Evolutionary conservation across 2,888 invertebrate genomes (phyloP).

Genomic region (Orchestes rusci): DNA sequence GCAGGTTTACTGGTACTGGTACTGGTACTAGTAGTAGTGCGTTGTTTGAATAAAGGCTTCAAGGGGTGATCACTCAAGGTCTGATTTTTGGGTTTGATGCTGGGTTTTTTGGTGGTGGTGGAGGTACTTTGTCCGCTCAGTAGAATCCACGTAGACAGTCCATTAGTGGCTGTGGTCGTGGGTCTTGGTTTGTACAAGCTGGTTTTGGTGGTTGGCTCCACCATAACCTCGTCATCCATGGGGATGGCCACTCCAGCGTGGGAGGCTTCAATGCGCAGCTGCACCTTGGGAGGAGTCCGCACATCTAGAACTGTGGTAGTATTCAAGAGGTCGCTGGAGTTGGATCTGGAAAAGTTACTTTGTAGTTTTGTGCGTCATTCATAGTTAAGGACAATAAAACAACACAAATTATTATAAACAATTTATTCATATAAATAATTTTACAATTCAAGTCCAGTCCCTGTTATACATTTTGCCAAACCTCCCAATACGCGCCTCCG

Average conservation of each 20-base stretch:
- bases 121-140: slow-evolving; percentile 49
- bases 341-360: slow-evolving; percentile 19
- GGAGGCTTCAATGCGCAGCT: slow-evolving; percentile 49
- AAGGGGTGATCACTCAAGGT: slow-evolving; percentile 27
- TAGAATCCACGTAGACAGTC: slow-evolving; percentile 71
- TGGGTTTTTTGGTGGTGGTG: slow-evolving; percentile 27
- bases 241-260: slow-evolving; percentile 54
- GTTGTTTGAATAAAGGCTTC: slow-evolving; percentile 37
- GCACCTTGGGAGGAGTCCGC: slow-evolving; percentile 57
- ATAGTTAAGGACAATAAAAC: background rate
- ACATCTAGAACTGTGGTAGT: slow-evolving; percentile 47
- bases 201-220: slow-evolving; percentile 38
- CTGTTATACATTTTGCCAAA: no score
- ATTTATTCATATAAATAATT: slow-evolving; percentile 37
- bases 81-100: slow-evolving; percentile 25
- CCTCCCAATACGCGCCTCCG: slow-evolving; percentile 11
- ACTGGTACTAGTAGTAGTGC: slow-evolving; percentile 36
- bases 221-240: slow-evolving; percentile 33
- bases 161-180: slow-evolving; percentile 52
- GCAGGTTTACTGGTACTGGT: slow-evolving; percentile 7
- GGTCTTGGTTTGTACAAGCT: slow-evolving; percentile 40
- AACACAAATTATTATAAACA: background rate
- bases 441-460: slow-evolving; percentile 15
- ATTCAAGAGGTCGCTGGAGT: no score
- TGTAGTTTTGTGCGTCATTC: no score